phyloP scores from a whole-genome alignment of 2,797 vertebrate species.

The Dipus sagitta region DNA sequence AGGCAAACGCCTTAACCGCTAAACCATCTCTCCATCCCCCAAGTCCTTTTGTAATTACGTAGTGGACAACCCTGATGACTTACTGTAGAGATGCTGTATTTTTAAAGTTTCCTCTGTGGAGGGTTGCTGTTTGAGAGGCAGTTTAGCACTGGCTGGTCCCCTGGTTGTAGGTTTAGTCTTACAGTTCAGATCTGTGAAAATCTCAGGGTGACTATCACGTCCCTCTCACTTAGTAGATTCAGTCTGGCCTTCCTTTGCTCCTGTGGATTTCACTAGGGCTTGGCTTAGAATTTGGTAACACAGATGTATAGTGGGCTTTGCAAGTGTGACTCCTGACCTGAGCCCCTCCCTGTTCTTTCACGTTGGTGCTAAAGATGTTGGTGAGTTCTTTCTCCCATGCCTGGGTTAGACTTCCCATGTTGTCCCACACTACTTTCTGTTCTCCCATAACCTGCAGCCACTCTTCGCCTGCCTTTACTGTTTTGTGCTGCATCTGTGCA shows the following conservation, averaged over 20 bases:
- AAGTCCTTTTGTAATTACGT: conserved; percentile 19
- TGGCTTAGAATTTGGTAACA: conserved; percentile 17
- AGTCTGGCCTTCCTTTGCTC: not conserved
- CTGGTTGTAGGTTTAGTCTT: not conserved
- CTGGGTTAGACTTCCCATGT: not conserved
- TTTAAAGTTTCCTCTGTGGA: not conserved
- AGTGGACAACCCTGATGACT: not conserved
- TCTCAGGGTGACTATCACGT: not conserved
- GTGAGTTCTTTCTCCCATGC: not conserved
- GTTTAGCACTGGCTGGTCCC: conserved; percentile 6
- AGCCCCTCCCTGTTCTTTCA: not conserved
- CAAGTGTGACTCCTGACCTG: not conserved
- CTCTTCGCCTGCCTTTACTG: not conserved
- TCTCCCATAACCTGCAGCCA: not conserved
- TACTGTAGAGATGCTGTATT: not conserved
- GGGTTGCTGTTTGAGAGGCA: conserved; percentile 5
- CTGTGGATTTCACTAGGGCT: conserved; percentile 2
- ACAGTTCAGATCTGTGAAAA: conserved; percentile 3
- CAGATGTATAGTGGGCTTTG: not conserved
- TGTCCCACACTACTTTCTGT: not conserved
- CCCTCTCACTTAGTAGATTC: not conserved
- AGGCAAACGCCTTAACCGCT: no score
- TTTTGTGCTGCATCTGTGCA: not conserved
- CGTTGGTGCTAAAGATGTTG: not conserved
- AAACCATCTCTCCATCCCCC: not conserved